These are phyloP conservation scores for Columbina picui DNA, from an alignment of 2,113 vertebrate genomes.

Conservation along the genomic window DNA sequence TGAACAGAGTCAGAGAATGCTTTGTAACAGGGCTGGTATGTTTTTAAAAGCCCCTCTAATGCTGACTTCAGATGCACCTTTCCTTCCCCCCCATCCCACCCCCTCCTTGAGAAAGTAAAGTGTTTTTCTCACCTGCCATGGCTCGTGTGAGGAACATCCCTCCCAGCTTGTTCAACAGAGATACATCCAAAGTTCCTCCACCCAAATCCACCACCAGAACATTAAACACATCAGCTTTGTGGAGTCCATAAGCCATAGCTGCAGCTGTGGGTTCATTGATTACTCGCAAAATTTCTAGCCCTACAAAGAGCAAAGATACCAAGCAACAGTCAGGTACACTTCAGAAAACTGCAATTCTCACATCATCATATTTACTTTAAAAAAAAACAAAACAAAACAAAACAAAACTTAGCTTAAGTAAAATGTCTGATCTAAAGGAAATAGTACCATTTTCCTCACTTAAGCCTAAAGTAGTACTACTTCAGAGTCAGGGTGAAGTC, in stretches of 20 bases:
- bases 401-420: neutral
- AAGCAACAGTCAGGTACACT: neutral
- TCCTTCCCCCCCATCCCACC: neutral
- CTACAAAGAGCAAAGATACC: constrained; percentile 60
- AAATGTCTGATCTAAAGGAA: neutral
- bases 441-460: neutral
- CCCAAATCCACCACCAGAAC: constrained; percentile 97
- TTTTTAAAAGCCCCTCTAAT: neutral
- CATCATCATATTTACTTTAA: neutral
- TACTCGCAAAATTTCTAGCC: constrained; percentile 88
- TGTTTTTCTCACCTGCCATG: constrained; percentile 89
- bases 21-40: neutral
- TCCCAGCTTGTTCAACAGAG: constrained; percentile 94
- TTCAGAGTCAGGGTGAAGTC: neutral
- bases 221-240: constrained; percentile 92
- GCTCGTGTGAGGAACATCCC: constrained; percentile 97
- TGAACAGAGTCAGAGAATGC: neutral
- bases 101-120: neutral
- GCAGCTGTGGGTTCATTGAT: constrained; percentile 97
- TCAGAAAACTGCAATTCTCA: neutral
- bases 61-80: neutral
- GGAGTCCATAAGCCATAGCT: constrained; percentile 97
- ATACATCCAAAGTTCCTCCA: constrained; percentile 95
- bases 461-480: neutral
- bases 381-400: neutral